Evolutionary conservation across 2,888 invertebrate genomes (phyloP).

Genomic region (Hymenopus coronatus): DNA sequence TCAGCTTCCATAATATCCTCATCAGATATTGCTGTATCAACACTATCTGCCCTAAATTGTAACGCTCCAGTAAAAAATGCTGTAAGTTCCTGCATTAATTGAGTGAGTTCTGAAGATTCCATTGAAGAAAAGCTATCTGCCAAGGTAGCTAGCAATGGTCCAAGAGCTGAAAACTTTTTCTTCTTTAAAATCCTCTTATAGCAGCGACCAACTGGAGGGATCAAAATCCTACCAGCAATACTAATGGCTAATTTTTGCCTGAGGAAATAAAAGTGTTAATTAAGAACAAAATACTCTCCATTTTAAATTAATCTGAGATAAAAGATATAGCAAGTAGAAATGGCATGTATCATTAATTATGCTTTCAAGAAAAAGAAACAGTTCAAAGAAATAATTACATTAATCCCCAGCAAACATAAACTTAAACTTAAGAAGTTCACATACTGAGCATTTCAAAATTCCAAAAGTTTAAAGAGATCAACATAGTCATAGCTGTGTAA

Average conservation of each 20-base stretch:
- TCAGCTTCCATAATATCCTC: constrained; percentile 63
- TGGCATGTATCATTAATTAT: no score
- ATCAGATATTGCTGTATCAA: constrained; percentile 42
- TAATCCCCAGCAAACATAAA: no score
- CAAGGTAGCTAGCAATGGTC: constrained; percentile 72
- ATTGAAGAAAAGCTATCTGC: constrained; percentile 67
- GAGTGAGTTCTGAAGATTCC: constrained; percentile 60
- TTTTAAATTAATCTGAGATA: neutral
- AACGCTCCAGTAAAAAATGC: constrained; percentile 69
- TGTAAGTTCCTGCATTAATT: constrained; percentile 66
- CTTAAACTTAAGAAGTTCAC: no score
- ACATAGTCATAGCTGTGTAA: no score
- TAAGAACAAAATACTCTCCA: no score
- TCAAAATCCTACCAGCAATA: constrained; percentile 70
- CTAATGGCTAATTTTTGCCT: constrained; percentile 65
- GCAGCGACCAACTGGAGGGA: constrained; percentile 69
- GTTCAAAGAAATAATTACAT: no score
- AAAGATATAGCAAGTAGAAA: no score
- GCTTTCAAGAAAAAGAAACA: no score
- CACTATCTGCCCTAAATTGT: constrained; percentile 62
- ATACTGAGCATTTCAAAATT: no score
- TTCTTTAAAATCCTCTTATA: constrained; percentile 61
- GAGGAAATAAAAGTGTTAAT: constrained; percentile 43
- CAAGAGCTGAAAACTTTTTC: constrained; percentile 59
- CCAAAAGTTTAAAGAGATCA: no score